Percentiles rank a stretch among this genome's conserved stretches.
Conservation (phyloP, 2,113 vertebrate genomes). For the Corvus cornix region DNA sequence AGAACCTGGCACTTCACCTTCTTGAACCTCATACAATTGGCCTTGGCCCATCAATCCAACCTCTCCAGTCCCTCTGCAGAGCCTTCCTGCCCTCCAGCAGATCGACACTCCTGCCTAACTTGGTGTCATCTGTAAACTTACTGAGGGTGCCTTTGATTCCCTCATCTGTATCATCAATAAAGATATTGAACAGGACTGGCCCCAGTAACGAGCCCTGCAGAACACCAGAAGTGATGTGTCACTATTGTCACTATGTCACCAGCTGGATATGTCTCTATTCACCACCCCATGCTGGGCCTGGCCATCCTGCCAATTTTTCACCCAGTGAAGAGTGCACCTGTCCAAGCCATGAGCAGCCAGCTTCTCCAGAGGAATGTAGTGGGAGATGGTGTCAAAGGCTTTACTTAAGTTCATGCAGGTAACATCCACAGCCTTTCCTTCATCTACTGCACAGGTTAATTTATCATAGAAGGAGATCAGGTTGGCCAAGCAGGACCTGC, state of each 20-base stretch:
- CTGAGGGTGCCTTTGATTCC: neutral
- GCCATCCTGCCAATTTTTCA: neutral
- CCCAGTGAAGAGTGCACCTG: neutral
- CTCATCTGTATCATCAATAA: neutral
- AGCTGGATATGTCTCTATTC: neutral
- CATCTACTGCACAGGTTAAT: neutral
- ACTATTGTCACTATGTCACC: neutral
- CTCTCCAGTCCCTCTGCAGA: neutral
- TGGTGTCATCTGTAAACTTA: neutral
- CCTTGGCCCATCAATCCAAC: neutral
- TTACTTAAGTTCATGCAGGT: neutral
- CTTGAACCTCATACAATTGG: neutral
- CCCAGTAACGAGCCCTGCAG: neutral
- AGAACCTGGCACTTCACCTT: neutral
- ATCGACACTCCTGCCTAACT: neutral
- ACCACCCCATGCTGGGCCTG: too few relatives aligned
- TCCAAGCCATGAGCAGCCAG: neutral
- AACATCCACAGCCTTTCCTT: neutral
- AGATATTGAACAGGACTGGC: neutral
- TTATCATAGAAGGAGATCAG: neutral
- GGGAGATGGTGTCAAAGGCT: neutral
- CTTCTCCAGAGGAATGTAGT: neutral
- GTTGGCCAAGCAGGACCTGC: neutral
- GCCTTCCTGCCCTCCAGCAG: neutral
- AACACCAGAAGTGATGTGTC: neutral